phyloP scores from a whole-genome alignment of 2,113 vertebrate species.

The Platysternon megacephalum region DNA sequence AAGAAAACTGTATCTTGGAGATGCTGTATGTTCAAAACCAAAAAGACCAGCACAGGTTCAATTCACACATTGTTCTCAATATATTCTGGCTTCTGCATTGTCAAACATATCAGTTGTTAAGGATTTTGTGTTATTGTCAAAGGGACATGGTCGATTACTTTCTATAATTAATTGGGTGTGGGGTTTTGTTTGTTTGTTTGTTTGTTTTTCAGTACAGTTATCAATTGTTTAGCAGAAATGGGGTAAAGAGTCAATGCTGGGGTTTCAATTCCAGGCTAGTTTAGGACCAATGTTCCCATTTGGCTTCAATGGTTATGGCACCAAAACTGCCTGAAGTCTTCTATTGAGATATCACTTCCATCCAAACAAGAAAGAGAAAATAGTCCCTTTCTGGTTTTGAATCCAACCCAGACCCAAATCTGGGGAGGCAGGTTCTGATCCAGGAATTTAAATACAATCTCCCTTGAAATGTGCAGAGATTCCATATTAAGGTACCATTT shows the following conservation, averaged over 20 bases:
- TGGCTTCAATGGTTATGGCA: neutral
- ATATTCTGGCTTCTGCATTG: neutral
- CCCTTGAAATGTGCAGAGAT: neutral
- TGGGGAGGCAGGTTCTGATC: conserved; percentile 32
- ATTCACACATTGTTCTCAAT: neutral
- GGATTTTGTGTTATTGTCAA: neutral
- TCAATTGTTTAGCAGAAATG: neutral
- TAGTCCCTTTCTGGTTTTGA: conserved; percentile 14
- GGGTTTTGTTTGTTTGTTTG: too few species aligned
- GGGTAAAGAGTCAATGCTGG: fast-evolving
- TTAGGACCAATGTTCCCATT: neutral
- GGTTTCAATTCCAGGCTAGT: neutral
- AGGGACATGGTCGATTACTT: neutral
- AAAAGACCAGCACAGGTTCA: neutral
- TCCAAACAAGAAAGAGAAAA: neutral
- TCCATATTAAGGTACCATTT: conserved; percentile 41
- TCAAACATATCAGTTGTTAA: neutral
- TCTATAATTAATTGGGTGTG: neutral
- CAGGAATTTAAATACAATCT: conserved; percentile 41
- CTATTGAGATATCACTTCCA: neutral
- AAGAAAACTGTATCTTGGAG: neutral
- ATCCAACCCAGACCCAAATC: conserved; percentile 14
- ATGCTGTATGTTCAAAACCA: neutral
- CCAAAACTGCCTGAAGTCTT: neutral
- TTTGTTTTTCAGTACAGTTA: neutral